Evolutionary conservation across 2,113 vertebrate species (phyloP).

Genomic region (Dasyprocta punctata): DNA sequence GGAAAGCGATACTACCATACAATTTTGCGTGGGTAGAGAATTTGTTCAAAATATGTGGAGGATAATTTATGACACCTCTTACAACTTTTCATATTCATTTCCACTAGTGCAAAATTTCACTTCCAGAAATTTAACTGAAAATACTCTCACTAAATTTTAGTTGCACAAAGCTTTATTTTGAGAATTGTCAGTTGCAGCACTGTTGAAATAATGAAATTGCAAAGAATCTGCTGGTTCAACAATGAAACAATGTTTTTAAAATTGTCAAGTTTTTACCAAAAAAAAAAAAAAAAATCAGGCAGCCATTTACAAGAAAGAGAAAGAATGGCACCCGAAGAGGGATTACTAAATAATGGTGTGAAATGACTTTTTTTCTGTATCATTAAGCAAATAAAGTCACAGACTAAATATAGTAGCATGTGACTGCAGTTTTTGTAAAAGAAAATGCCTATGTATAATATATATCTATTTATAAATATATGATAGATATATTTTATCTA

Average conservation of each 20-base stretch:
- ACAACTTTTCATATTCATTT: background rate
- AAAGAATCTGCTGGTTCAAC: background rate
- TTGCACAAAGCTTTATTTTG: background rate
- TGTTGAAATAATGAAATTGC: background rate
- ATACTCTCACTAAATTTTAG: background rate
- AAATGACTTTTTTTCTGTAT: background rate
- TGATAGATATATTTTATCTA: background rate
- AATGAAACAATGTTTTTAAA: conserved; percentile 8
- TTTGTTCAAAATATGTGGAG: background rate
- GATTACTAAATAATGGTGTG: background rate
- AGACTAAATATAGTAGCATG: background rate
- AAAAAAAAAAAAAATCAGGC: background rate
- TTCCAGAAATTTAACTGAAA: conserved; percentile 2
- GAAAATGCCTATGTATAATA: background rate
- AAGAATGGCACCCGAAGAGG: background rate
- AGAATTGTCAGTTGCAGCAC: background rate
- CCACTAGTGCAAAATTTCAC: background rate
- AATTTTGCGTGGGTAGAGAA: background rate
- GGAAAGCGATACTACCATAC: background rate
- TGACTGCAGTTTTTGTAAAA: background rate
- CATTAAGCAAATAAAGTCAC: background rate
- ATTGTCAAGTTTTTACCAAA: background rate
- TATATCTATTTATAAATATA: background rate
- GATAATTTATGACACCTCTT: background rate
- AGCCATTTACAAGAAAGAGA: background rate